phyloP scores from a whole-genome alignment of 2,797 vertebrate genomes.

The Poecilia wingei region DNA sequence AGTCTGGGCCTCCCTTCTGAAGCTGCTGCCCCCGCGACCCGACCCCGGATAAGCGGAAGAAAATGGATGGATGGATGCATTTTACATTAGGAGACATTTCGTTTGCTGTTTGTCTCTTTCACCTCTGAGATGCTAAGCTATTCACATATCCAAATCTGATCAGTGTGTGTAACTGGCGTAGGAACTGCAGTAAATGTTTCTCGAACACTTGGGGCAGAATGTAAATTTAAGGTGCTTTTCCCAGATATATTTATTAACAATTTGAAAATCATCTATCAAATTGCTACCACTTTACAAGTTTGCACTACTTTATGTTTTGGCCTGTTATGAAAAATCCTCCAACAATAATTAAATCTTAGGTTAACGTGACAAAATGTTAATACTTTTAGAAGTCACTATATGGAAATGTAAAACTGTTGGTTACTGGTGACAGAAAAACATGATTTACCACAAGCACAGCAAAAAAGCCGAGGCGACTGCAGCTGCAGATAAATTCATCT shows the following conservation, averaged over 20 bases:
- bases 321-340: background rate
- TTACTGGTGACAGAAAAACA: too few species aligned
- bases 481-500: too few species aligned
- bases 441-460: too few species aligned
- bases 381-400: background rate
- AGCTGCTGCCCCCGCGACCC: too few species aligned
- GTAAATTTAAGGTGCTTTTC: background rate
- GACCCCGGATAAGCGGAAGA: too few species aligned
- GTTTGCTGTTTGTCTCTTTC: background rate
- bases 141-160: background rate
- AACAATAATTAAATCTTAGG: background rate
- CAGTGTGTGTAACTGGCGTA: background rate
- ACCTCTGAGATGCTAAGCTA: background rate
- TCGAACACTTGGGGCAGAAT: background rate
- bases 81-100: background rate
- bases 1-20: too few species aligned
- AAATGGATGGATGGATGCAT: too few species aligned
- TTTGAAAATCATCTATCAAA: too few species aligned
- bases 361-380: background rate
- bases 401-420: background rate
- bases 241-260: too few species aligned
- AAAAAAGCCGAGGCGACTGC: too few species aligned
- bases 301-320: too few species aligned
- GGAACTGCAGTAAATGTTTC: background rate
- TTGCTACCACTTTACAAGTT: too few species aligned